A percentile compares a stretch with the other conserved stretches of the same genome.
These are phyloP conservation scores for Thamnophis sirtalis DNA, from an alignment of 2,113 vertebrate genomes.

Conservation along the genomic window DNA sequence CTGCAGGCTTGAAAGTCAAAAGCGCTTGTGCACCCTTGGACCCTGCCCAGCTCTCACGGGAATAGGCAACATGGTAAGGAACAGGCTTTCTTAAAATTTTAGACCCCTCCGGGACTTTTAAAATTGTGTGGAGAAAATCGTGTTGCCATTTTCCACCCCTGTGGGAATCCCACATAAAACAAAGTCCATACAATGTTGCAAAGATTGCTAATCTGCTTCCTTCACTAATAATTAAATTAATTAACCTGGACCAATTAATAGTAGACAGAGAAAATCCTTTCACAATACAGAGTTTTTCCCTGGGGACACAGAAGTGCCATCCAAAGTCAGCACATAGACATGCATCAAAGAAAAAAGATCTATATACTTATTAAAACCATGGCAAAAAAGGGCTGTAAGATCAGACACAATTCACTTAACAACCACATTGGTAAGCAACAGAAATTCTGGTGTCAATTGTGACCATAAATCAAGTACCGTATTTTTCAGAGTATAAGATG, in stretches of 20 bases:
- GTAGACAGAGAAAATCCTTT: neutral
- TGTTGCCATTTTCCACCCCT: neutral
- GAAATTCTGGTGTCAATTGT: neutral
- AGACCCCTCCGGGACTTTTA: neutral
- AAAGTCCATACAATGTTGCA: neutral
- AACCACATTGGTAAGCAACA: neutral
- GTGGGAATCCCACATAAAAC: no score
- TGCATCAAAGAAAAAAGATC: neutral
- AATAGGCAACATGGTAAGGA: conserved; percentile 25
- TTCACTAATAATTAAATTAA: neutral
- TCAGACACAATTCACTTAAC: neutral
- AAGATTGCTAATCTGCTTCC: neutral
- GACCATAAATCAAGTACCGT: neutral
- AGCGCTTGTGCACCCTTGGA: conserved; percentile 74
- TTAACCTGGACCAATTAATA: neutral
- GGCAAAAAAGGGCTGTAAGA: neutral
- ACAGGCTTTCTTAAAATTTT: neutral
- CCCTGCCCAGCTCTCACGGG: conserved; percentile 65
- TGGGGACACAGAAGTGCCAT: neutral
- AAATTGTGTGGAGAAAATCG: neutral
- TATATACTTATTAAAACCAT: neutral
- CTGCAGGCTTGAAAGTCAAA: conserved; percentile 85
- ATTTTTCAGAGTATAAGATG: no score
- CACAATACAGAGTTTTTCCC: neutral
- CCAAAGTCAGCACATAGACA: neutral